phyloP scores from a whole-genome alignment of 2,113 vertebrate genomes.

The Ellobius talpinus region DNA sequence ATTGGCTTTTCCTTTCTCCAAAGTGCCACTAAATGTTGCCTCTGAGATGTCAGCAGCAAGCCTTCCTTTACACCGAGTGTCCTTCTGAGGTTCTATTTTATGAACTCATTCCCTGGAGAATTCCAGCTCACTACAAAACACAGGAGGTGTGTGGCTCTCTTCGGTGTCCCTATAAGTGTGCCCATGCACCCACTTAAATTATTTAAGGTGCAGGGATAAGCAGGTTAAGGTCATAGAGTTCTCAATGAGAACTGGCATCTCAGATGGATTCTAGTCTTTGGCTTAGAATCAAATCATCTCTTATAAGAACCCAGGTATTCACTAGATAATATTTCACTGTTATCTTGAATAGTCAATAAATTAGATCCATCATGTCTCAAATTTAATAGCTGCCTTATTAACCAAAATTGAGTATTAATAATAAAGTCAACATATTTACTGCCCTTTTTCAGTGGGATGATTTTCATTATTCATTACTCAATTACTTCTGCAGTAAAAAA shows the following conservation, averaged over 20 bases:
- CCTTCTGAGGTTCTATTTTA: constrained; percentile 17
- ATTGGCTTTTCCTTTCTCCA: neutral
- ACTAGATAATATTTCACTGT: constrained; percentile 58
- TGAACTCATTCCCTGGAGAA: constrained; percentile 20
- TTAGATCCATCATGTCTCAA: constrained; percentile 66
- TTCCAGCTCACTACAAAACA: neutral
- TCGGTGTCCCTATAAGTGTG: neutral
- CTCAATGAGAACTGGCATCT: constrained; percentile 65
- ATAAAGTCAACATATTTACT: constrained; percentile 78
- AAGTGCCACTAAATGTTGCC: neutral
- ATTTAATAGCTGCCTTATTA: constrained; percentile 74
- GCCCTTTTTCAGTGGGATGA: constrained; percentile 61
- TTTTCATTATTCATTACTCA: constrained; percentile 78
- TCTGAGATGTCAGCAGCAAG: neutral
- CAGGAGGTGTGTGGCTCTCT: neutral
- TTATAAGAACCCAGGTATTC: constrained; percentile 46
- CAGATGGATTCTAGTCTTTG: constrained; percentile 21
- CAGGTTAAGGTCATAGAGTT: neutral
- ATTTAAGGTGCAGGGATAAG: neutral
- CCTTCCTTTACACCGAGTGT: neutral
- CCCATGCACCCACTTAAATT: neutral
- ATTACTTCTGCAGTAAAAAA: constrained; percentile 78
- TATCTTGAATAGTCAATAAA: constrained; percentile 67
- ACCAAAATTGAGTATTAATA: constrained; percentile 78
- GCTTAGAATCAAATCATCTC: constrained; percentile 61